These are phyloP conservation scores for Corydoras sp. DNA, from an alignment of 2,113 vertebrate species.

Conservation along the genomic window DNA sequence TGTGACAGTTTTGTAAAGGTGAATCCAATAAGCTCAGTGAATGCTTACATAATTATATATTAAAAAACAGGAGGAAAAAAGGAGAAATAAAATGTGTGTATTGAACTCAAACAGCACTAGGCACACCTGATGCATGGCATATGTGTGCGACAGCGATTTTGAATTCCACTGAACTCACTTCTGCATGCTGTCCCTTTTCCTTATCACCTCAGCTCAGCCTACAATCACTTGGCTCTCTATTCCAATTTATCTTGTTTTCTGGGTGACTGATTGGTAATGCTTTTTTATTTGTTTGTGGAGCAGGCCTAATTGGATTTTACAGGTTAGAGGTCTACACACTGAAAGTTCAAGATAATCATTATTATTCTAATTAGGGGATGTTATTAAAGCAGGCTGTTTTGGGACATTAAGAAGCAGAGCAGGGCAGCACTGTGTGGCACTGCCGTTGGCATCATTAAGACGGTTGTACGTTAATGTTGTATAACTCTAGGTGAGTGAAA, in stretches of 20 bases:
- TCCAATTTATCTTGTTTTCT: conserved; percentile 52
- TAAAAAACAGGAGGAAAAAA: not conserved
- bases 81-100: conserved; percentile 26
- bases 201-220: conserved; percentile 50
- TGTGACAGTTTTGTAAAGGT: no score
- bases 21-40: not conserved
- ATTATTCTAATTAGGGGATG: conserved; percentile 45
- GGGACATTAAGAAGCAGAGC: conserved; percentile 34
- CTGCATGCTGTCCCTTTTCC: conserved; percentile 29
- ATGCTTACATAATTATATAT: not conserved
- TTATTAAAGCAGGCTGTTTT: conserved; percentile 35
- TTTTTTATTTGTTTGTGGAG: conserved; percentile 50
- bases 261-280: conserved; percentile 54
- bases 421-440: conserved; percentile 33
- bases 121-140: conserved; percentile 39
- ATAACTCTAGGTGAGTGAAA: conserved; percentile 12
- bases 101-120: conserved; percentile 18
- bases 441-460: conserved; percentile 33
- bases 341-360: conserved; percentile 57
- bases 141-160: conserved; percentile 35
- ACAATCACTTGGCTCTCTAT: conserved; percentile 44
- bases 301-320: conserved; percentile 57
- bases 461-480: conserved; percentile 14
- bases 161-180: conserved; percentile 44
- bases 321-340: conserved; percentile 54